Evolutionary conservation across 1,140 invertebrate genomes (phyloP).

Genomic region (Drosophila navojoa): DNA sequence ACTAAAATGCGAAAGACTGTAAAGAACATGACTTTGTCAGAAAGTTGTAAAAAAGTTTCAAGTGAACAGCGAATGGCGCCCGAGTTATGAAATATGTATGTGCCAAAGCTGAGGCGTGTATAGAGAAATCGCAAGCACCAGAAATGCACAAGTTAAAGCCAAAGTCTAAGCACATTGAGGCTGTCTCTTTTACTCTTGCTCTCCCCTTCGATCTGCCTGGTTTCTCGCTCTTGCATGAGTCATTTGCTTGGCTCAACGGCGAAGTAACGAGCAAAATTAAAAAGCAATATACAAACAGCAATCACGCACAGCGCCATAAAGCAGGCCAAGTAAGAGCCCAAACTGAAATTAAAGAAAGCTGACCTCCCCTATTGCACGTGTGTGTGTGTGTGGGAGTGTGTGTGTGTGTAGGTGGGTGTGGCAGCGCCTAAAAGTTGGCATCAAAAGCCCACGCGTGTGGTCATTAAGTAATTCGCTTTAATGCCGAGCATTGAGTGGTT

Average conservation of each 20-base stretch:
- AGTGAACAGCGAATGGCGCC: conserved; percentile 15
- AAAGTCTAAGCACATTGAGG: no score
- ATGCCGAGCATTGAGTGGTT: conserved; percentile 34
- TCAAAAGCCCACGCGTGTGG: conserved; percentile 72
- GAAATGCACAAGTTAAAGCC: neutral
- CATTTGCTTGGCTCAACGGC: conserved; percentile 41
- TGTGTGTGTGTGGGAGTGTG: conserved; percentile 30
- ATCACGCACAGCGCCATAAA: conserved; percentile 60
- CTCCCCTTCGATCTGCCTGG: neutral
- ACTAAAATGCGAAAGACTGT: conserved; percentile 25
- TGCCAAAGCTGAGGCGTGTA: conserved; percentile 58
- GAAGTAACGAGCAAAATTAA: conserved; percentile 77
- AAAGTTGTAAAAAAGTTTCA: conserved; percentile 34
- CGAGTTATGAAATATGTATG: conserved; percentile 72
- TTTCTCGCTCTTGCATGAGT: neutral
- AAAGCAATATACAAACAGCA: conserved; percentile 80
- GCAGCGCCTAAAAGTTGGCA: conserved; percentile 65
- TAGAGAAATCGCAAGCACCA: conserved; percentile 44
- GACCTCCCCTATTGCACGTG: conserved; percentile 2
- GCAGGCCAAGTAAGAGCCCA: conserved; percentile 40
- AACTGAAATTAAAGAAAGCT: conserved; percentile 69
- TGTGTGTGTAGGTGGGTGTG: conserved; percentile 12
- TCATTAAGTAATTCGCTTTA: conserved; percentile 79
- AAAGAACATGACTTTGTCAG: conserved; percentile 42
- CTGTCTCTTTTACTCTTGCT: neutral